Evolutionary conservation across 2,797 vertebrate species (phyloP), one percentile per base, ranked within the genome.

Genomic region (Xyrichtys novacula): DNA sequence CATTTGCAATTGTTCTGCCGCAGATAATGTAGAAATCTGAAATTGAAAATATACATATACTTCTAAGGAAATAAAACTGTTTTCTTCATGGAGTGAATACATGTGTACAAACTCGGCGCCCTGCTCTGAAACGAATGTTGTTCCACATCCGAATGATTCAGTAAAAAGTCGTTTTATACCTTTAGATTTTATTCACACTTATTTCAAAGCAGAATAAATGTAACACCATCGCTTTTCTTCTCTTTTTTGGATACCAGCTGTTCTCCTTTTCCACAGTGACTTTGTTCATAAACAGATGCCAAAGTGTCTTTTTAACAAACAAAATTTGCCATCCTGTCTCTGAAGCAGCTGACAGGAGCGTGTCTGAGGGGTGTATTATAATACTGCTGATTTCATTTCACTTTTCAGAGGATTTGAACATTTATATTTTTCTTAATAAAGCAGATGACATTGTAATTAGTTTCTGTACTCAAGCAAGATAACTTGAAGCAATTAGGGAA

Each of bases 271-370:
- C 71, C 22, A 38, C 40, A 16, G 53, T 46, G 55, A 39, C 40
- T 75, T 71, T 34, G 9, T 67, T 48, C 61, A 71, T 60, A 55
- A 43, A 40, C 70, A 66, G 52, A 71, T 9, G 50, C 34, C 48
- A 26, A 0, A 16, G 63, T 25, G 12, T 36, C 28, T 49, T 10
- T 47, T 49, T 72, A 36, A 42, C 43, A 55, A 57, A 63, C 36
- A 11, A 54, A 64, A 56, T 52, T 54, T 56, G 25, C 26, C 0
- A n/a, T 69, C 16, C 36, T 32, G 56, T 5, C 40, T 31, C 34
- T 7, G 0, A 16, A 42, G n/a, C 38, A 43, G 46, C 17, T 19
- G 59, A 43, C 36, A 19, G 36, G 39, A 54, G 8, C 14, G 26
- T 10, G 43, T 36, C 38, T 62, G 66, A 32, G 36, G 29, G 9